phyloP scores from a whole-genome alignment of 2,113 vertebrate species.

The Tricholaema leucomelas region DNA sequence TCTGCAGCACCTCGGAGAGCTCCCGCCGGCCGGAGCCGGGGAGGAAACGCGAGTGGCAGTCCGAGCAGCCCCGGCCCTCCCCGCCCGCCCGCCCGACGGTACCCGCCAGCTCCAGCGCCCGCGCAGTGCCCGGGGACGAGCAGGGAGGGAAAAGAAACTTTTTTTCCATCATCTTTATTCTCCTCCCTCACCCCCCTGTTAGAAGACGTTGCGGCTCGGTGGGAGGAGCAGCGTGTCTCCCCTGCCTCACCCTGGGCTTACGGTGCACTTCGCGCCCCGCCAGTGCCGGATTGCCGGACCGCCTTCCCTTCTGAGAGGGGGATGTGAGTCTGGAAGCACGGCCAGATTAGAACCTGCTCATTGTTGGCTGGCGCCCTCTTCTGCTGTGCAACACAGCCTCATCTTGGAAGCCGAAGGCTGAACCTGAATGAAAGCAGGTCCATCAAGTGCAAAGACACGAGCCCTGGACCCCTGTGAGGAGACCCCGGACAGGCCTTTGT shows the following conservation, averaged over 20 bases:
- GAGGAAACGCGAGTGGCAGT: too few species aligned
- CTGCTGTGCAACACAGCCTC: background rate
- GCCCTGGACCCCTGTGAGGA: accelerated
- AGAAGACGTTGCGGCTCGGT: background rate
- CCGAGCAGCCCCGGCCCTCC: background rate
- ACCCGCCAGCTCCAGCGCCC: background rate
- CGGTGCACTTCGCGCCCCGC: background rate
- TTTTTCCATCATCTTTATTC: background rate
- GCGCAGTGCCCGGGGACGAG: background rate
- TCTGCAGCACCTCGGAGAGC: constrained; percentile 56
- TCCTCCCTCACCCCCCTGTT: too few species aligned
- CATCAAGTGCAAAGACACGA: background rate
- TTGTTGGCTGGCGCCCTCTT: constrained; percentile 16
- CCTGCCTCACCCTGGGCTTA: too few species aligned
- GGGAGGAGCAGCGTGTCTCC: background rate
- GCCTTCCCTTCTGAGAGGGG: too few species aligned
- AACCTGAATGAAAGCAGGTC: accelerated
- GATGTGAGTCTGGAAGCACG: accelerated
- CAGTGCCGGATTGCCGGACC: background rate
- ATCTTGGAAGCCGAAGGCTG: background rate
- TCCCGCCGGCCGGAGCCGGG: background rate
- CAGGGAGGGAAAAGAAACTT: accelerated
- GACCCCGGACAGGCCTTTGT: background rate
- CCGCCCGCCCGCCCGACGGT: too few species aligned
- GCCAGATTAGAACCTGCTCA: background rate